Evolutionary conservation across 2,888 invertebrate species (phyloP).

Genomic region (Lumbricus terrestris): DNA sequence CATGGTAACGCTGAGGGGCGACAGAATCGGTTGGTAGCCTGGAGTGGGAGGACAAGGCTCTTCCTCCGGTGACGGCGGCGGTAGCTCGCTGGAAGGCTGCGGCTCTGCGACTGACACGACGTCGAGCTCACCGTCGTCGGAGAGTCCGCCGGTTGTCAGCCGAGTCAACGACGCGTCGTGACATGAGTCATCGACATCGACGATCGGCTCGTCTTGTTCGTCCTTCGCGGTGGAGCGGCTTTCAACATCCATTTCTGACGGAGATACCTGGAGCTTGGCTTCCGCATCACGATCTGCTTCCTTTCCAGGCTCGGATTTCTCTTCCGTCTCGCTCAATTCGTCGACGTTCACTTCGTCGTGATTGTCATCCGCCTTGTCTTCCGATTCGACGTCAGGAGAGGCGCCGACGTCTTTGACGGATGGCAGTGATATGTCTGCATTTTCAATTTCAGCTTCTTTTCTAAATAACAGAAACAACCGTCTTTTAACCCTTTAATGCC

Average conservation of each 20-base stretch:
- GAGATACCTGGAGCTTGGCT: no score
- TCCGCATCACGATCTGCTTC: no score
- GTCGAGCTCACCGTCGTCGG: neutral
- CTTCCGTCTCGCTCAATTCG: neutral
- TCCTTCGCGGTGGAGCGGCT: slow-evolving; percentile 15
- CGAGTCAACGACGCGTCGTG: neutral
- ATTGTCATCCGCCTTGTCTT: slow-evolving; percentile 20
- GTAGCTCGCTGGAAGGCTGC: neutral
- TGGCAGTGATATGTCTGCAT: neutral
- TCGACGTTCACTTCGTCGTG: slow-evolving; percentile 28
- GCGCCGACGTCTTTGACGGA: neutral
- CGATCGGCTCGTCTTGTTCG: slow-evolving; percentile 24
- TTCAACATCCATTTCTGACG: no score
- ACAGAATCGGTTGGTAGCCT: neutral
- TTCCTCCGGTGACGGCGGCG: slow-evolving; percentile 20
- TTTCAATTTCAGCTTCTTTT: neutral
- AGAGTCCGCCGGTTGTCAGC: neutral
- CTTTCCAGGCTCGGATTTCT: slow-evolving; percentile 15
- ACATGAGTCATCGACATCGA: neutral
- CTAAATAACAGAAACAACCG: neutral
- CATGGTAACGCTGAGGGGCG: slow-evolving; percentile 19
- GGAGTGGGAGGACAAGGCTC: neutral
- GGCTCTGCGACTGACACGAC: neutral
- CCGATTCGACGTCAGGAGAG: neutral
- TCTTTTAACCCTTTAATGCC: no score